Conservation (phyloP, 2,797 vertebrate species). For the Hypotaenidia philippensis region DNA sequence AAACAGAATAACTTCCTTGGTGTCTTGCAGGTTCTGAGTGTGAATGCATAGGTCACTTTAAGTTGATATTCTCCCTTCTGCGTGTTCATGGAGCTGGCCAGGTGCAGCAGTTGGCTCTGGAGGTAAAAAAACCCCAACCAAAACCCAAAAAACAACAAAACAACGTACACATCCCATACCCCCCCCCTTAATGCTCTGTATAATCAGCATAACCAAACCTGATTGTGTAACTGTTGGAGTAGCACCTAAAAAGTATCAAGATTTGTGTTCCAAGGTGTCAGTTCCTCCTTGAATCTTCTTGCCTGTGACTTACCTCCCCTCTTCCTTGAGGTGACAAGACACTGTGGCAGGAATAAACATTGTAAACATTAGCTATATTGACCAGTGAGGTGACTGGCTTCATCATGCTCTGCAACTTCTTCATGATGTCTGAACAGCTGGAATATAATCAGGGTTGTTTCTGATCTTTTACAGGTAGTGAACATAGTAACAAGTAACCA, state of each 20-base stretch:
- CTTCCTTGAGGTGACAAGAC: neutral
- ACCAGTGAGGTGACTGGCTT: neutral
- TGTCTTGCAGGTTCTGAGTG: slow-evolving; percentile 90
- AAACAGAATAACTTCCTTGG: neutral
- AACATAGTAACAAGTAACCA: slow-evolving; percentile 98
- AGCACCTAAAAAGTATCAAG: neutral
- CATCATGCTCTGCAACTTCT: neutral
- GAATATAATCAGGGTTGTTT: neutral
- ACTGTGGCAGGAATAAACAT: neutral
- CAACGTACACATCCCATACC: too few species aligned
- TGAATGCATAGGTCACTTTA: slow-evolving; percentile 98
- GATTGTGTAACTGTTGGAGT: neutral
- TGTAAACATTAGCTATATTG: neutral
- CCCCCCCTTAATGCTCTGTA: neutral
- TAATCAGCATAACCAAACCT: neutral
- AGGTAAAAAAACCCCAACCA: slow-evolving; percentile 82
- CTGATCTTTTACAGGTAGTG: slow-evolving; percentile 87
- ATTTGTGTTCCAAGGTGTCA: neutral
- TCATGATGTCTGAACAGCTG: neutral
- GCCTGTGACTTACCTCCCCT: neutral
- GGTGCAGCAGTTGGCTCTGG: slow-evolving; percentile 96
- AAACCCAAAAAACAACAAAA: neutral
- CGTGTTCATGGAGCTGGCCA: slow-evolving; percentile 96
- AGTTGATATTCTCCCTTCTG: slow-evolving; percentile 96
- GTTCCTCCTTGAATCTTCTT: neutral